Conservation (phyloP, 1,140 invertebrate genomes). For the Tribolium castaneum region DNA sequence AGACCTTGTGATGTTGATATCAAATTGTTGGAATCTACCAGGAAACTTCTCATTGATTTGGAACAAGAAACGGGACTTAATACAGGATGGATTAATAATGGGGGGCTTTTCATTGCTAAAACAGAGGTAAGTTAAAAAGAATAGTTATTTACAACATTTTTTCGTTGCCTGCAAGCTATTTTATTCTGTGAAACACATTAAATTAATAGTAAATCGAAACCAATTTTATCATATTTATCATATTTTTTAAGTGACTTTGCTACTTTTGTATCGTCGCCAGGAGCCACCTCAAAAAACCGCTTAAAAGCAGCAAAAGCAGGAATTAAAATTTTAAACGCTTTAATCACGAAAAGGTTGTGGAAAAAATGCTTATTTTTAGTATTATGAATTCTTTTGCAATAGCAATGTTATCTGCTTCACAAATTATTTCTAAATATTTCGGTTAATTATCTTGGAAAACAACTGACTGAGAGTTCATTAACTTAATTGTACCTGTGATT, state of each 20-base stretch:
- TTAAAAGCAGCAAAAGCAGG: too few relatives aligned
- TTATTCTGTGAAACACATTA: too few relatives aligned
- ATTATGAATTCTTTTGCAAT: not conserved
- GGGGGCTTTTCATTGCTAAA: slow-evolving; percentile 87
- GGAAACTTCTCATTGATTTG: slow-evolving; percentile 73
- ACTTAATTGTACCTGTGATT: not conserved
- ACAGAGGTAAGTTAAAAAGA: slow-evolving; percentile 73
- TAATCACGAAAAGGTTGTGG: too few relatives aligned
- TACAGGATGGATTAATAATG: slow-evolving; percentile 89
- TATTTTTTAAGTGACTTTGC: too few relatives aligned
- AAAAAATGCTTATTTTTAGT: not conserved
- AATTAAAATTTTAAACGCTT: too few relatives aligned
- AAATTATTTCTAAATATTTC: not conserved
- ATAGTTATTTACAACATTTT: too few relatives aligned
- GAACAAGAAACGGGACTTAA: slow-evolving; percentile 83
- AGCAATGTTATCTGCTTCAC: not conserved
- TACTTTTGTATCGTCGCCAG: too few relatives aligned
- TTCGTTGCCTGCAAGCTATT: too few relatives aligned
- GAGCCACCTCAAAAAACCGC: too few relatives aligned
- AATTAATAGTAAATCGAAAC: too few relatives aligned
- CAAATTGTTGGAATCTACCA: slow-evolving; percentile 76
- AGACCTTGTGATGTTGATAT: slow-evolving; percentile 84
- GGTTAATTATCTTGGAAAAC: not conserved
- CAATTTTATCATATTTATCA: too few relatives aligned
- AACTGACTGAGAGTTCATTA: not conserved